Evolutionary conservation across 2,113 vertebrate genomes (phyloP).

Genomic region (Phyllostomus hastatus): DNA sequence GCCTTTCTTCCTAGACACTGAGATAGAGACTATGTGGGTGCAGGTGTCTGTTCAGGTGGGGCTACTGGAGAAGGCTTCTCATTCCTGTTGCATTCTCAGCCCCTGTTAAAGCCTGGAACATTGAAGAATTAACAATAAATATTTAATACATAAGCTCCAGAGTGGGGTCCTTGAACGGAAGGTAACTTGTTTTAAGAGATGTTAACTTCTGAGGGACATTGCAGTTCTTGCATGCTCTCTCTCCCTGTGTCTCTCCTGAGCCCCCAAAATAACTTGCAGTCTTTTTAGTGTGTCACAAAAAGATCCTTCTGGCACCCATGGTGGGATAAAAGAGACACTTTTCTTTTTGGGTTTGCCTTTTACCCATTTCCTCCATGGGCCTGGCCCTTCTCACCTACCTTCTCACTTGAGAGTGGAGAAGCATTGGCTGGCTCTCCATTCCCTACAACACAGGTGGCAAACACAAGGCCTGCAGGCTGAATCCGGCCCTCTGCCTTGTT

Average conservation of each 20-base stretch:
- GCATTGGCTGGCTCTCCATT: neutral
- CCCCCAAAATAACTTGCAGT: neutral
- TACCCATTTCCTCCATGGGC: neutral
- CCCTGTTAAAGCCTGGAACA: accelerated
- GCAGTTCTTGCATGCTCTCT: accelerated
- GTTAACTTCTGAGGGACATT: neutral
- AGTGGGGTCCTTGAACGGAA: neutral
- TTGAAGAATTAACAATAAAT: too few relatives aligned
- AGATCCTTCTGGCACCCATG: neutral
- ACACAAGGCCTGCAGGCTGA: too few relatives aligned
- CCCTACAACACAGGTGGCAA: too few relatives aligned
- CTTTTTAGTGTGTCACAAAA: neutral
- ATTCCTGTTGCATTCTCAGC: neutral
- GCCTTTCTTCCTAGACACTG: neutral
- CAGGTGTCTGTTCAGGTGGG: neutral
- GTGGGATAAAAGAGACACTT: accelerated
- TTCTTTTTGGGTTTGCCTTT: neutral
- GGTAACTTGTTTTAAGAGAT: neutral
- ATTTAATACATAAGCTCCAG: neutral
- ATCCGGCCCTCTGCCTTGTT: too few relatives aligned
- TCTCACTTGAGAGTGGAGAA: neutral
- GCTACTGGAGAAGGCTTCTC: neutral
- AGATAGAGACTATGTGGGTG: too few relatives aligned
- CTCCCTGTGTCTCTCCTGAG: neutral
- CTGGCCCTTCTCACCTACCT: too few relatives aligned